Base-by-base conservation (phyloP, 2,888 invertebrate genomes). In the Apodemia duryi region DNA sequence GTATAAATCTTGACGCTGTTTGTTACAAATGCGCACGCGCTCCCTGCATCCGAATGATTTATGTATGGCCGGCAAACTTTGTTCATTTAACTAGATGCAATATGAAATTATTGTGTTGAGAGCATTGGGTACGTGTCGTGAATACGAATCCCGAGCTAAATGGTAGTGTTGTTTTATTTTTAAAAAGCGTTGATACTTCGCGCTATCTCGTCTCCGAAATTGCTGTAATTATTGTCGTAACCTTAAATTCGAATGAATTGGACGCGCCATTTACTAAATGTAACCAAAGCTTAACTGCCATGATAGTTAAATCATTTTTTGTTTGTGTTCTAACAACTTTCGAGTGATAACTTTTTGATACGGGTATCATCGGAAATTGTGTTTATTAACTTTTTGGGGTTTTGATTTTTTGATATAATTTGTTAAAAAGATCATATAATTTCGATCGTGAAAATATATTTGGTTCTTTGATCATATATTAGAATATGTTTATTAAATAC, bases 11-110 rank as follows among this genome's bases (percentile, higher is more conserved):
- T 63, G 65, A 29, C 61, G 65, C 61, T 57, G 65, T 67, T 77
- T 75, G 79, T 73, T 79, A 78, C 78, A 78, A 77, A 80, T 76
- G 76, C 74, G 78, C 76, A 82, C 84, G 85, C 84, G 85, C 83
- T 80, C 79, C 77, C 77, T 71, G 75, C 75, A 77, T 81, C 78
- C 78, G 75, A 83, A 86, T 89, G 86, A 86, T 86, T 88, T 86
- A 88, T 87, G 87, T 84, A 85, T 87, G 83, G 82, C 84, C 75
- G 81, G 78, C 81, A 65, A 63, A 69, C 64, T 66, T 66, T 61
- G 65, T 65, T 63, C 63, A 43, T 87, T 86, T 87, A 86, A 86
- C 87, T 86, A 86, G 84, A 85, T 85, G 82, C 84, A 82, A 41
- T 83, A 82, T 84, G 85, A 85, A 65, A 86, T 85, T 85, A 86